Conservation (phyloP, 2,797 vertebrate genomes). For the Neopelma chrysocephalum region DNA sequence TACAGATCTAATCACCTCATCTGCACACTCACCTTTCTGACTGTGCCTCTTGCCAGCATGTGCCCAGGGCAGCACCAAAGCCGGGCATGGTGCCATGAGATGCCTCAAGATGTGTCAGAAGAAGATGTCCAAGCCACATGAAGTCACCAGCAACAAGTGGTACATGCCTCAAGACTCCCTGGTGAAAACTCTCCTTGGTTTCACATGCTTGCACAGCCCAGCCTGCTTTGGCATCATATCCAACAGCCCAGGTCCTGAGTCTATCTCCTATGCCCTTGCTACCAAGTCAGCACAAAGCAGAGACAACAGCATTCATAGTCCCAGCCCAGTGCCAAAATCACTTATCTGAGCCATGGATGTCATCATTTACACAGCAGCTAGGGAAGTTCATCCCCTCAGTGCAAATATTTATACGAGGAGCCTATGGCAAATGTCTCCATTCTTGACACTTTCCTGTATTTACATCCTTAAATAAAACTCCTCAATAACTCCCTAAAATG, state of each 20-base stretch:
- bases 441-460: conserved; percentile 36
- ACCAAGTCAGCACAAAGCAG: not conserved
- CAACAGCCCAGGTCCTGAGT: not conserved
- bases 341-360: not conserved
- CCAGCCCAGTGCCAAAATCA: not conserved
- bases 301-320: not conserved
- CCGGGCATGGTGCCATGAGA: not conserved
- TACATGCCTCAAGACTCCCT: rapidly evolving
- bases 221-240: not conserved
- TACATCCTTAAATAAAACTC: conserved; percentile 45
- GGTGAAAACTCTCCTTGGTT: not conserved
- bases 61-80: not conserved
- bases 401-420: conserved; percentile 36
- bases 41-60: rapidly evolving
- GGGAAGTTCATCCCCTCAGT: not conserved
- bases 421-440: conserved; percentile 15
- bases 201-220: rapidly evolving
- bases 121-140: not conserved
- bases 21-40: not conserved
- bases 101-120: not conserved
- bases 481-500: conserved; percentile 19
- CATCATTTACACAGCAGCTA: conserved; percentile 48
- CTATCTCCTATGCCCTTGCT: not conserved
- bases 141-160: not conserved
- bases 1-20: not conserved